Evolutionary conservation across 2,113 vertebrate genomes (phyloP), one percentile per base, ranked within the genome.

Genomic region (Aplodontia rufa): DNA sequence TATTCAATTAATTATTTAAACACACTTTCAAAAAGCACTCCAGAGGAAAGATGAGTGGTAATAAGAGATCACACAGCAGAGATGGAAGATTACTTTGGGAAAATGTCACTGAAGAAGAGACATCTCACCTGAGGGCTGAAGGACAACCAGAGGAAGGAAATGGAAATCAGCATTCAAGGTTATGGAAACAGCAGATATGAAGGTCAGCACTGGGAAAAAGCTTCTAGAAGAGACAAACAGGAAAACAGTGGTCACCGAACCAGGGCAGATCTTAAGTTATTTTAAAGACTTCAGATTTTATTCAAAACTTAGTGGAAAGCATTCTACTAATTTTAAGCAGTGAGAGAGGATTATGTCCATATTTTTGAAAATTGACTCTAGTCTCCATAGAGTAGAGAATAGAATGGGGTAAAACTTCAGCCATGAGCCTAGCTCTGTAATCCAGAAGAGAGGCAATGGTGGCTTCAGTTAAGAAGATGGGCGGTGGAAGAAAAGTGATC

Each of bases 1-100:
- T 55, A 74, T 71, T 95, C 45, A 92, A 58, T 94, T 94, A 87
- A 87, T 95, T 95, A 90, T 55, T 71, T 90, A 88, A 88, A 30
- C 49, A 79, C 28, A 16, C 86, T 81, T 87, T 19, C 22, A 78
- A 51, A 91, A 82, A 76, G 53, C 58, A 80, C 5, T 80, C 58
- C 10, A n/a, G 82, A 85, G 68, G 32, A 64, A 78, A 88, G n/a
- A 35, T 8, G 32, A 80, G 45, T 75, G 35, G 12, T 90, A 87
- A 84, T 92, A 69, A 86, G 66, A 84, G 81, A 86, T 69, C 42
- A 47, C 37, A 84, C 30, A 91, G 16, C 37, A 90, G 42, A 82
- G 64, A 96, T 10, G 14, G 58, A 10, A 76, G 37, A 42, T 42
- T 51, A 87, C 24, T 53, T 42, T 88, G 12, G 62, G n/a, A 91